Evolutionary conservation across 2,888 invertebrate species (phyloP).

Genomic region (Xanthia icteritia): DNA sequence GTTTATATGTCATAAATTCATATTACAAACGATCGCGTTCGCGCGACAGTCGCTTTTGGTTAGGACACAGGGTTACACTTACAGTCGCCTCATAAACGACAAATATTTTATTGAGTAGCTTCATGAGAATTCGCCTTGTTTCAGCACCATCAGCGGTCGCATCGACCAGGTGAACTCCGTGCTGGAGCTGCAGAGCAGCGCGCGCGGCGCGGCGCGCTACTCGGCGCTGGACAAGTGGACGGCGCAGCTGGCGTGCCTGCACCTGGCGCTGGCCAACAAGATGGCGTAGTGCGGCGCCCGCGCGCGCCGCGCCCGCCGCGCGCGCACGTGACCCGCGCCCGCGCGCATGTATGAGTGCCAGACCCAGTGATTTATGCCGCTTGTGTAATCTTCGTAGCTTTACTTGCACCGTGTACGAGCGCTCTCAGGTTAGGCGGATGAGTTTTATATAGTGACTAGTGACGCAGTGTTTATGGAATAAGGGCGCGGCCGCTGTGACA

Average conservation of each 20-base stretch:
- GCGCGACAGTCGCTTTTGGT: background rate
- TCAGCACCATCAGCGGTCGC: slow-evolving; percentile 95
- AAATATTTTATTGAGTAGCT: background rate
- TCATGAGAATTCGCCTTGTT: background rate
- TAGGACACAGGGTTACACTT: no score
- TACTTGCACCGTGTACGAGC: slow-evolving; percentile 30
- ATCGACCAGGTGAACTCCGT: slow-evolving; percentile 99
- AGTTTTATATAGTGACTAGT: slow-evolving; percentile 10
- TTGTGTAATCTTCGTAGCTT: slow-evolving; percentile 13
- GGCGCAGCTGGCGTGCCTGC: slow-evolving; percentile 96
- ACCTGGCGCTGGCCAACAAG: slow-evolving; percentile 97
- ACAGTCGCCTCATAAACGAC: background rate
- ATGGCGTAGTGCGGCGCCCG: slow-evolving; percentile 91
- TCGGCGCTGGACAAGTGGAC: slow-evolving; percentile 99
- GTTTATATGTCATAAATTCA: background rate
- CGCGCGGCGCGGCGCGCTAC: slow-evolving; percentile 96
- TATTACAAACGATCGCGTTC: background rate
- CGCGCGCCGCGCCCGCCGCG: background rate
- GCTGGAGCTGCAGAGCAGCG: slow-evolving; percentile 95
- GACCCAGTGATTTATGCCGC: slow-evolving; percentile 13
- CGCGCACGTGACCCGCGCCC: background rate
- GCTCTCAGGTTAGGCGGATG: background rate
- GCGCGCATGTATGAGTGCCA: background rate
- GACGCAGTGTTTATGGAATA: slow-evolving; percentile 26
- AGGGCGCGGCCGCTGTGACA: slow-evolving; percentile 1